A percentile compares a stretch with the other conserved stretches of the same genome.
These are phyloP conservation scores for Lepidochitona cinerea DNA, from an alignment of 2,888 invertebrate genomes.

Conservation along the genomic window DNA sequence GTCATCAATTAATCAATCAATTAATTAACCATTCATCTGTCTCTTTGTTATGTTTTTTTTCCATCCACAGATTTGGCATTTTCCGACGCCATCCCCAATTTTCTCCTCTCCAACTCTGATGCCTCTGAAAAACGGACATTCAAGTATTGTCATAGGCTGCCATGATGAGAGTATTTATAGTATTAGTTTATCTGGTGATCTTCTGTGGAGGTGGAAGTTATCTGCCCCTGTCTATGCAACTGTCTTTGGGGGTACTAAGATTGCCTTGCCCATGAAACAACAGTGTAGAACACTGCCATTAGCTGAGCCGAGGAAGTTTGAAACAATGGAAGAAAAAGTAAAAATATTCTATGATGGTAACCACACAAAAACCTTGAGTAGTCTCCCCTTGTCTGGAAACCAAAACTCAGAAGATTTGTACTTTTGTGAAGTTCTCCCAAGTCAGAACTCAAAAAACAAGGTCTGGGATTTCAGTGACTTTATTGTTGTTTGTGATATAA, in stretches of 20 bases:
- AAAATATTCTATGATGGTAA: too few relatives aligned
- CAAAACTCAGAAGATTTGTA: too few relatives aligned
- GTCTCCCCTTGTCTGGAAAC: too few relatives aligned
- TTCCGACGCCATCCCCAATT: conserved; percentile 77
- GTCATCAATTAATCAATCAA: too few relatives aligned
- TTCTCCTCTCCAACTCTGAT: conserved; percentile 78
- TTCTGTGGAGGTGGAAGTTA: conserved; percentile 76
- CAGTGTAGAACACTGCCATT: neutral
- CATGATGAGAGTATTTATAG: conserved; percentile 66
- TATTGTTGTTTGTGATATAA: too few relatives aligned
- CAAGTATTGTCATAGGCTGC: conserved; percentile 52
- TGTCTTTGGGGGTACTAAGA: conserved; percentile 73
- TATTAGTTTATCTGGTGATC: conserved; percentile 42
- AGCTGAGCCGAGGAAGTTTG: too few relatives aligned
- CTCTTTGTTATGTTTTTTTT: conserved; percentile 41
- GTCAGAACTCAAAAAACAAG: too few relatives aligned
- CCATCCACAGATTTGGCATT: conserved; percentile 79
- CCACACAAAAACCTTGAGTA: too few relatives aligned
- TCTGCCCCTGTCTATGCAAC: conserved; percentile 79
- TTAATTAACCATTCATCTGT: neutral
- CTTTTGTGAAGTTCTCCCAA: too few relatives aligned
- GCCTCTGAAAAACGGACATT: conserved; percentile 14
- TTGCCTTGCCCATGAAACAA: neutral
- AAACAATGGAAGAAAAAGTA: too few relatives aligned
- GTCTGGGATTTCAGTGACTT: too few relatives aligned